phyloP scores from a whole-genome alignment of 1,140 invertebrate species.

The Anagrus nilaparvatae region DNA sequence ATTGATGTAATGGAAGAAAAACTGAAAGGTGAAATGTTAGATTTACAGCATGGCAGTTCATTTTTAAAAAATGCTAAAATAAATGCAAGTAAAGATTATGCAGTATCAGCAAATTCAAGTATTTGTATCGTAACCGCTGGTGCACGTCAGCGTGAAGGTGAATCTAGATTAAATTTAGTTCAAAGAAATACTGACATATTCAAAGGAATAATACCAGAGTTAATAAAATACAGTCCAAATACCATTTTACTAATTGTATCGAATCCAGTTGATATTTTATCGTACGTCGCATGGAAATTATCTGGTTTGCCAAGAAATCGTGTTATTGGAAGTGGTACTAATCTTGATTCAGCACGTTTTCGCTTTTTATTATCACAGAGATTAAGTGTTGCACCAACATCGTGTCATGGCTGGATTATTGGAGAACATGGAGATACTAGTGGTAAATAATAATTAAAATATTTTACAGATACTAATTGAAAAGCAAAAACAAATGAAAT shows the following conservation, averaged over 20 bases:
- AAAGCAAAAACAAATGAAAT: too few relatives aligned
- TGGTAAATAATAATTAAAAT: constrained; percentile 38
- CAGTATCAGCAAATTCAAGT: constrained; percentile 64
- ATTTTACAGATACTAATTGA: too few relatives aligned
- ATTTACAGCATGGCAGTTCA: constrained; percentile 75
- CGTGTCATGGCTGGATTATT: constrained; percentile 83
- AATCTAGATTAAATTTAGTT: constrained; percentile 70
- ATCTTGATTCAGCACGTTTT: constrained; percentile 82
- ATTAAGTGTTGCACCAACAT: constrained; percentile 67
- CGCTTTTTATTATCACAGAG: constrained; percentile 78
- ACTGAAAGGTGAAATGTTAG: constrained; percentile 79
- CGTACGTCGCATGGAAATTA: constrained; percentile 88
- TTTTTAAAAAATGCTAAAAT: constrained; percentile 76
- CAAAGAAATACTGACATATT: constrained; percentile 85
- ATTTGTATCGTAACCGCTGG: constrained; percentile 84
- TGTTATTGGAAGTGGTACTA: constrained; percentile 84
- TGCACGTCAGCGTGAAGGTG: constrained; percentile 77
- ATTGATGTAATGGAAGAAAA: constrained; percentile 75
- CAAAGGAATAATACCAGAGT: constrained; percentile 69
- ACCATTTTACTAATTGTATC: constrained; percentile 80
- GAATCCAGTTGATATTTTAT: constrained; percentile 84
- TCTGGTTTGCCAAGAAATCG: constrained; percentile 77
- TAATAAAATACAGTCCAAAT: constrained; percentile 78
- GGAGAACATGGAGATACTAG: constrained; percentile 77
- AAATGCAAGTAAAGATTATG: constrained; percentile 69